These are phyloP conservation scores for Nomada ferruginata DNA, from an alignment of 2,888 invertebrate species.

Conservation along the genomic window DNA sequence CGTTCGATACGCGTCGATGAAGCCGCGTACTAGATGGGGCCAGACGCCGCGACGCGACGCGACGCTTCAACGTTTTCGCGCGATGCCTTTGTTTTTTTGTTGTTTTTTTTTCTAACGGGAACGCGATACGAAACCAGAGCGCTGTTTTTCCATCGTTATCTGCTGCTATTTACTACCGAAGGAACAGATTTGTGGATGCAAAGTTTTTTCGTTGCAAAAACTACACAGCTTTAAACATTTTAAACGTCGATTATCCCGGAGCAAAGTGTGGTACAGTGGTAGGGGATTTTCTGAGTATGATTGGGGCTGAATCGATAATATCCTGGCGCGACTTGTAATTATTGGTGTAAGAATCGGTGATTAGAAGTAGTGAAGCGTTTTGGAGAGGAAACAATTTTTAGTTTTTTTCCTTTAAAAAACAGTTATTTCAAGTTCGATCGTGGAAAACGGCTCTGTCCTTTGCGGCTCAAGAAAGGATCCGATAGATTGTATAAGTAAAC, in stretches of 20 bases:
- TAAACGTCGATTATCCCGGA: no score
- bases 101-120: constrained; percentile 27
- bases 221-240: no score
- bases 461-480: neutral
- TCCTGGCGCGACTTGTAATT: neutral
- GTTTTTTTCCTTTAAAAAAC: neutral
- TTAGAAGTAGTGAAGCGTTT: constrained; percentile 1
- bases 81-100: constrained; percentile 30
- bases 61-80: constrained; percentile 32
- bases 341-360: neutral
- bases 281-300: neutral
- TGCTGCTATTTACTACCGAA: neutral
- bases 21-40: constrained; percentile 16
- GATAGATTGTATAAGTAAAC: neutral
- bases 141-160: neutral
- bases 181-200: neutral
- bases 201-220: neutral
- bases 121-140: neutral
- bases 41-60: constrained; percentile 29
- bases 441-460: neutral
- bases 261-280: no score
- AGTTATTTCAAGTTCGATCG: neutral
- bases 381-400: constrained; percentile 5
- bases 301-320: neutral
- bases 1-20: constrained; percentile 51